Base-by-base conservation (phyloP, 2,113 vertebrate species). In the Aptenodytes forsteri region DNA sequence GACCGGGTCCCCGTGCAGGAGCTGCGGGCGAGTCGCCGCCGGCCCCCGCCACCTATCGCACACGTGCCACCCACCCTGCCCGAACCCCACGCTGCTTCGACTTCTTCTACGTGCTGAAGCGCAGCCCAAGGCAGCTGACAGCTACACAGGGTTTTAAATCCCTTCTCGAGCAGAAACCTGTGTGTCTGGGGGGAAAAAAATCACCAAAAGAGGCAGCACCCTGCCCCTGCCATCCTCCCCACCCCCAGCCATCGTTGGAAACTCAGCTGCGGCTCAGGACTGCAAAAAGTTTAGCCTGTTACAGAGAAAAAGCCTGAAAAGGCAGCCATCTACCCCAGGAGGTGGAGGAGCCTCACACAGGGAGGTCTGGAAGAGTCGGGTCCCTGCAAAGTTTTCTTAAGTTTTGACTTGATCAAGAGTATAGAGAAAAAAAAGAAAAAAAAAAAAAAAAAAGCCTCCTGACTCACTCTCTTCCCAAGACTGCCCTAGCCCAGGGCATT, bases 391-490 rank as follows among this genome's bases (percentile, higher is more conserved):
- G 36, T 89, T 71, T 91, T 89, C 56, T 56, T 9, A 47, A 90
- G 64, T 65, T 93, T 89, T 93, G 25, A 84, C 44, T 91, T 69
- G 52, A 96, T 82, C 65, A 36, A 65, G 65, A 82, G 29, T 79
- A 58, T 21, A 83, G 73, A 71, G 54, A 10, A 8, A 16, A 18
- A 13, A 36, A 19, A 26, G 11, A 55, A 1, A 29, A 16, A 5
- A 8, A 6, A 9, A 34, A 8, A 47, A 67, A 56, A 58, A 70
- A 30, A 22, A 32, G 12, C 32, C 71, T 93, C 16, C 92, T 97
- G 97, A 97, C 88, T 97, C 96, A 97, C 73, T 70, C 40, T 90
- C 96, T 97, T 97, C 93, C 95, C 96, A 97, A 97, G 95, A 91
- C 95, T 97, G 94, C 95, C 97, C 94, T 91, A 77, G 97, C 97